A percentile compares a stretch with the other conserved stretches of the same genome.
phyloP scores from a whole-genome alignment of 1,140 invertebrate species.

The Psix sp. region DNA sequence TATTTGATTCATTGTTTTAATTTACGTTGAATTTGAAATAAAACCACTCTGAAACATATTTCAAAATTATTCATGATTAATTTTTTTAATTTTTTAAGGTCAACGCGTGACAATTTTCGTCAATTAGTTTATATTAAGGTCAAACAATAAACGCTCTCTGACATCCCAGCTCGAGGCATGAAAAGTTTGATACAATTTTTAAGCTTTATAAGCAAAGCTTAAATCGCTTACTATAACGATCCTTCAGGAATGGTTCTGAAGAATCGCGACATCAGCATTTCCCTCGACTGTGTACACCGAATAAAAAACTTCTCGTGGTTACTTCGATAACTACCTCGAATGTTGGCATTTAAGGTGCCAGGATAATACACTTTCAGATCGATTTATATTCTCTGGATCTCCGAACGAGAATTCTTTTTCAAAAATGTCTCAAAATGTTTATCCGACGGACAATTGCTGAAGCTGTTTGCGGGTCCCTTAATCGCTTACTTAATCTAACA shows the following conservation, averaged over 20 bases:
- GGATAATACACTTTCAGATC: no score
- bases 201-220: slow-evolving; percentile 41
- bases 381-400: no score
- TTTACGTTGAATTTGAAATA: no score
- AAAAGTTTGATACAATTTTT: slow-evolving; percentile 33
- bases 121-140: slow-evolving; percentile 20
- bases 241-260: slow-evolving; percentile 25
- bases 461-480: no score
- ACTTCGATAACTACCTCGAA: slow-evolving; percentile 16
- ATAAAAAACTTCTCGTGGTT: slow-evolving; percentile 33
- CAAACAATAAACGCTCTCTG: slow-evolving; percentile 17
- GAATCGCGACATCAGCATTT: slow-evolving; percentile 32
- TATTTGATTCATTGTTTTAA: no score
- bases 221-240: slow-evolving; percentile 40
- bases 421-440: no score
- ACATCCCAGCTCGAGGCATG: slow-evolving; percentile 13
- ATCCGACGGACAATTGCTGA: no score
- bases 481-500: slow-evolving; percentile 31
- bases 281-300: slow-evolving; percentile 8
- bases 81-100: slow-evolving; percentile 20
- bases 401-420: no score
- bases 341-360: neutral
- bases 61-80: no score
- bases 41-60: no score
- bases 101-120: slow-evolving; percentile 6